These are phyloP conservation scores for Catharus bicknelli DNA, from an alignment of 2,113 vertebrate species.

Conservation along the genomic window DNA sequence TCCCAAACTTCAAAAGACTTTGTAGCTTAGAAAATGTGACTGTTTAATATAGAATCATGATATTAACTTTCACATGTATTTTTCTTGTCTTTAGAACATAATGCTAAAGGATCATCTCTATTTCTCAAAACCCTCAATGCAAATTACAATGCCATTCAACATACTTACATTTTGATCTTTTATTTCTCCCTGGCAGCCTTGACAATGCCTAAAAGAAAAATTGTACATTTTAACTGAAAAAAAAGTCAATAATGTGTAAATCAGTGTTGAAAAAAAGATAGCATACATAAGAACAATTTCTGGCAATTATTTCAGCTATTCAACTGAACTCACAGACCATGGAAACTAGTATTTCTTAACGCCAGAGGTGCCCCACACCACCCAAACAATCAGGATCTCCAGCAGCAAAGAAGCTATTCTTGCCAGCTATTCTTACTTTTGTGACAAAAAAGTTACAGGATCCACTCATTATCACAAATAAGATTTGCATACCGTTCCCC, in stretches of 20 bases:
- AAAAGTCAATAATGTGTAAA: background rate
- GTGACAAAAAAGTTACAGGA: background rate
- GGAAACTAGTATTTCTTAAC: background rate
- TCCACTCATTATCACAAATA: background rate
- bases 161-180: constrained; percentile 91
- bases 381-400: background rate
- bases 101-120: background rate
- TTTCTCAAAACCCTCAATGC: background rate
- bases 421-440: background rate
- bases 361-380: background rate
- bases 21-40: background rate
- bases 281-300: background rate
- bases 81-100: background rate
- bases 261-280: background rate
- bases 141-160: background rate
- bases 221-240: background rate
- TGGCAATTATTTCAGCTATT: background rate
- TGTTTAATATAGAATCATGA: background rate
- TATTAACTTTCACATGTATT: background rate
- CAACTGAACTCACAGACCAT: background rate
- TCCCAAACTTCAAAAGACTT: background rate
- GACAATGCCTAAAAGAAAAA: constrained; percentile 85
- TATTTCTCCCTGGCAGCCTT: constrained; percentile 88
- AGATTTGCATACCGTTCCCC: constrained; percentile 78
- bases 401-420: background rate